Evolutionary conservation across 2,797 vertebrate genomes (phyloP).

Genomic region (Falco peregrinus): DNA sequence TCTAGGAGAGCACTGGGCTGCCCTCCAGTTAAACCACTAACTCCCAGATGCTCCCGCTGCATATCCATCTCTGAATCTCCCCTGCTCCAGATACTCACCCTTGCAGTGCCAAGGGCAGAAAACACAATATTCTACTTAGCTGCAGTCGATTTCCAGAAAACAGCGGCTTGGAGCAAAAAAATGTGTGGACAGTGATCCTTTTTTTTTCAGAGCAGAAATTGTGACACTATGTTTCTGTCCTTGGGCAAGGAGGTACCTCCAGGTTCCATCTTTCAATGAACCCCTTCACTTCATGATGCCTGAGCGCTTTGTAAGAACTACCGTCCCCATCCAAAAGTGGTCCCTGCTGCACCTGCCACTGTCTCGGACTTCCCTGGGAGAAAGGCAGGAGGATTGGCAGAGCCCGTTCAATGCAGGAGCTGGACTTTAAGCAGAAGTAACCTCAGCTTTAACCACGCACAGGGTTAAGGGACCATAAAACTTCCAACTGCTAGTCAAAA

Average conservation of each 20-base stretch:
- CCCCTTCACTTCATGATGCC: neutral
- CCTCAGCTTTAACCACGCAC: neutral
- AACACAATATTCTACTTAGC: neutral
- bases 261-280: neutral
- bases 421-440: neutral
- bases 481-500: neutral
- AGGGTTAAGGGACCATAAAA: neutral
- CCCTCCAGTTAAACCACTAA: conserved; percentile 17
- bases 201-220: neutral
- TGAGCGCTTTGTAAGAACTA: neutral
- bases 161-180: neutral
- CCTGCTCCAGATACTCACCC: neutral
- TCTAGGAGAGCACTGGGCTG: neutral
- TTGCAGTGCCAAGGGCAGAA: neutral
- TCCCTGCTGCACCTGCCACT: neutral
- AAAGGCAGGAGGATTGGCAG: neutral
- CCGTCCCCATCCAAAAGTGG: neutral
- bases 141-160: conserved; percentile 14
- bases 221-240: neutral
- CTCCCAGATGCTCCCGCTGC: neutral
- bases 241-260: neutral
- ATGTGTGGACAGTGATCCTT: accelerated
- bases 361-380: neutral
- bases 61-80: neutral
- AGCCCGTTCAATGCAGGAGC: neutral